These are phyloP conservation scores for Caenorhabditis angaria DNA, from an alignment of 2,888 invertebrate species.

Conservation along the genomic window DNA sequence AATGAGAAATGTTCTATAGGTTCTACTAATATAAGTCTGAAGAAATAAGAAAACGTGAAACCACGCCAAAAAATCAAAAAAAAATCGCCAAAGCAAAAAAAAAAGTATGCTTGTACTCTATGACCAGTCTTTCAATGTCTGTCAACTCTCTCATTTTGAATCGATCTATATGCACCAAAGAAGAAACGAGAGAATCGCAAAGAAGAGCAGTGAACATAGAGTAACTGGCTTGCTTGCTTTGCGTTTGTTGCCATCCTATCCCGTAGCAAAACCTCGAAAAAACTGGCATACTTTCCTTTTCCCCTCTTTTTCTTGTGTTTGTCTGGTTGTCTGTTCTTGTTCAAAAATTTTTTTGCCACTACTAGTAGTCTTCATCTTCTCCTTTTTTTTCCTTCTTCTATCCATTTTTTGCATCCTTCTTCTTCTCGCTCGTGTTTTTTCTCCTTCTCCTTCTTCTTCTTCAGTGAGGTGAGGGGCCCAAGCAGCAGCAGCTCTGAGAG, in stretches of 20 bases:
- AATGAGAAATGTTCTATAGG: no score
- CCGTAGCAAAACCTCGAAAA: not conserved
- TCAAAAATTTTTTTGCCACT: not conserved
- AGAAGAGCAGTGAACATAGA: conserved; percentile 5
- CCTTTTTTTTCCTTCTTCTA: not conserved
- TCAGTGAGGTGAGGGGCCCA: not conserved
- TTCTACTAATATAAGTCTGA: no score
- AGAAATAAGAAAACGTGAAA: not conserved
- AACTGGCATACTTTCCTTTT: not conserved
- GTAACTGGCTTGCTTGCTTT: conserved; percentile 7
- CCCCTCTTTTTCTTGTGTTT: not conserved
- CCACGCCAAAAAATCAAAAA: not conserved
- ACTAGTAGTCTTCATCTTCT: conserved; percentile 4
- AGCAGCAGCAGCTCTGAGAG: not conserved
- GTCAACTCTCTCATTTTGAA: not conserved
- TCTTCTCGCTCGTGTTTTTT: not conserved
- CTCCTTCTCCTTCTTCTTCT: conserved; percentile 6
- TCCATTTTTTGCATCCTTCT: conserved; percentile 4
- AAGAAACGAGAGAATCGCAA: conserved; percentile 26
- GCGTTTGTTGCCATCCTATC: conserved; percentile 4
- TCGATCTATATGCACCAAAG: conserved; percentile 10
- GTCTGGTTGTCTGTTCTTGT: conserved; percentile 4
- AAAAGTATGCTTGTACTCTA: not conserved
- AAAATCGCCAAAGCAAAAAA: not conserved
- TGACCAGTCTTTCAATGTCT: not conserved